Base-by-base conservation (phyloP, 2,888 invertebrate genomes). In the Euspilapteryx auroguttella region DNA sequence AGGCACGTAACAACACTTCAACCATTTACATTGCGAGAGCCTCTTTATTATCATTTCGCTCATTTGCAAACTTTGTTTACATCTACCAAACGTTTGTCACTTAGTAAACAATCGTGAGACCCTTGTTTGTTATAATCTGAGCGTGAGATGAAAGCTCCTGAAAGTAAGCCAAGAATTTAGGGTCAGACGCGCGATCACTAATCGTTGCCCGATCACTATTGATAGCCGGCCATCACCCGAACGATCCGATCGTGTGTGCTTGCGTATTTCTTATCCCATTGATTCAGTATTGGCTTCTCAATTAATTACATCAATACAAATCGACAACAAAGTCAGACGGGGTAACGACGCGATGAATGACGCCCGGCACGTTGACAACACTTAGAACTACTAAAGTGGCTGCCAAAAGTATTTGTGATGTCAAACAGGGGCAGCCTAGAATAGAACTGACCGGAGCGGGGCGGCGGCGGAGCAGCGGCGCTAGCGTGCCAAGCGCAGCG, bases 301-400 rank as follows among this genome's bases (percentile, higher is more conserved):
- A 46, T 55, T 54, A 33, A 27, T 29, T 51, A 53, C 54, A 54
- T 48, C 47, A 45, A 47, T 50, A 54, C 63, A 57, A 63, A 65
- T 66, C 59, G 58, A 59, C 55, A 55, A 58, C 51, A 5, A 57
- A 64, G 61, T 63, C 66, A 69, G 68, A 71, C 61, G 58, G 53
- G 56, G 57, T 61, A 64, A 61, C 58, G 61, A 62, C 55, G 59
- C 59, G 68, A 75, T 73, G 75, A 75, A 75, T 75, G 73, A 73
- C 73, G n/a, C n/a, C n/a, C n/a, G n/a, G n/a, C n/a, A n/a, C n/a
- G n/a, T n/a, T n/a, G n/a, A n/a, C n/a, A n/a, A n/a, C n/a, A n/a
- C n/a, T n/a, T n/a, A n/a, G n/a, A n/a, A n/a, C n/a, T n/a, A 55
- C 45, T 46, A 49, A 55, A 58, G 57, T 58, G 52, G 50, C 46